phyloP scores from a whole-genome alignment of 2,113 vertebrate genomes.

The Numida meleagris region DNA sequence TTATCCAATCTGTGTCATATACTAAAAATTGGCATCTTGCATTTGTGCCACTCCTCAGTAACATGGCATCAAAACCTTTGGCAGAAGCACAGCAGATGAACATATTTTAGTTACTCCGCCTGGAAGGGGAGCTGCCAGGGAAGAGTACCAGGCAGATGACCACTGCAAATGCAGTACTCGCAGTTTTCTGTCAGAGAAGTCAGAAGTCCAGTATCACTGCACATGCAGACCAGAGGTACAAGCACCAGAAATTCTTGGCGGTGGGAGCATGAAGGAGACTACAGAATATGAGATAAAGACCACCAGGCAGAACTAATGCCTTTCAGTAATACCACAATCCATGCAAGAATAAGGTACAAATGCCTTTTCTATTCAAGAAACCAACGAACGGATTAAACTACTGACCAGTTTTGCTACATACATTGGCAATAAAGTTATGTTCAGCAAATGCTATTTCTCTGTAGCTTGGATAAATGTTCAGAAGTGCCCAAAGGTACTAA shows the following conservation, averaged over 20 bases:
- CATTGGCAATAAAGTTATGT: neutral
- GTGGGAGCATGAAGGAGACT: neutral
- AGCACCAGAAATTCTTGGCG: neutral
- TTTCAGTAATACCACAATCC: neutral
- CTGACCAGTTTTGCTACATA: neutral
- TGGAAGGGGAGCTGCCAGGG: neutral
- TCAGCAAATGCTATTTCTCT: neutral
- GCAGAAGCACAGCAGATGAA: neutral
- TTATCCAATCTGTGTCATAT: neutral
- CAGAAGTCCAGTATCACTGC: neutral
- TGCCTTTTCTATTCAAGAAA: neutral
- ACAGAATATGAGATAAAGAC: neutral
- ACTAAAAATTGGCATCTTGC: neutral
- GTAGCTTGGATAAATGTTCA: neutral
- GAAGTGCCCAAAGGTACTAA: neutral
- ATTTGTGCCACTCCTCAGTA: accelerated
- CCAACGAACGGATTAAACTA: neutral
- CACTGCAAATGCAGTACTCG: neutral
- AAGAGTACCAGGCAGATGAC: neutral
- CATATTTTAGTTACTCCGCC: neutral
- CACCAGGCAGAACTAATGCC: neutral
- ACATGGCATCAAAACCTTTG: neutral
- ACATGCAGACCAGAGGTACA: neutral
- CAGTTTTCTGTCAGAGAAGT: neutral
- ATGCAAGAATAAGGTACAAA: neutral